Evolutionary conservation across 2,797 vertebrate genomes (phyloP).

Genomic region (Betta splendens): DNA sequence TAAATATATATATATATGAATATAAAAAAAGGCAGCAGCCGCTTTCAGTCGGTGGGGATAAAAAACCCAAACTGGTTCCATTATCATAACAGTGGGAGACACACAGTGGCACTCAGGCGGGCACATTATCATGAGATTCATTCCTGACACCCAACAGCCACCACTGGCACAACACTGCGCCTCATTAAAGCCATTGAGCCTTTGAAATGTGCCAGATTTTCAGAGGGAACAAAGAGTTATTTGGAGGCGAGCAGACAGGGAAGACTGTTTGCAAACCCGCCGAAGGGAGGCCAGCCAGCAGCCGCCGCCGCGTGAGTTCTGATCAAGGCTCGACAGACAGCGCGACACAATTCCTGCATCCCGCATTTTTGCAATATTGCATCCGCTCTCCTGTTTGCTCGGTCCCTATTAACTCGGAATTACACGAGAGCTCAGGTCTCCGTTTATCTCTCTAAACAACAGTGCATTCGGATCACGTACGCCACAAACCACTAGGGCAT

Average conservation of each 20-base stretch:
- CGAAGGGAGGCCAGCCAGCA: constrained; percentile 30
- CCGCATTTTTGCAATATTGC: constrained; percentile 22
- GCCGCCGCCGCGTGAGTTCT: constrained; percentile 26
- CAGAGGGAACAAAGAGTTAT: constrained; percentile 60
- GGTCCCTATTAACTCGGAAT: constrained; percentile 47
- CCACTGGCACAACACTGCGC: constrained; percentile 59
- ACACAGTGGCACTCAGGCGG: constrained; percentile 62
- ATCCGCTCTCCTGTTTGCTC: constrained; percentile 30
- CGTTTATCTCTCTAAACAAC: constrained; percentile 67
- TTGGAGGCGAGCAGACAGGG: constrained; percentile 47
- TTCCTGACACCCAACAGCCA: constrained; percentile 74
- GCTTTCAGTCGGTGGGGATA: constrained; percentile 31
- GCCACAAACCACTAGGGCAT: constrained; percentile 45
- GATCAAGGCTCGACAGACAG: constrained; percentile 26
- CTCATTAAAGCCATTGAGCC: constrained; percentile 77
- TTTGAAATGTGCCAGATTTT: constrained; percentile 72
- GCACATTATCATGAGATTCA: constrained; percentile 73
- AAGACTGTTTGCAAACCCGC: constrained; percentile 49
- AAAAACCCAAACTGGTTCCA: constrained; percentile 48
- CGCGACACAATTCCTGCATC: constrained; percentile 31
- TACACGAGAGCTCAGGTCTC: constrained; percentile 60
- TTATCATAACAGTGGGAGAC: constrained; percentile 74
- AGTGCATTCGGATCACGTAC: constrained; percentile 50
- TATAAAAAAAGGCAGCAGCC: constrained; percentile 37
- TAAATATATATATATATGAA: no score